Conservation (phyloP, 2,888 invertebrate species). For the Drosophila paucipuncta region DNA sequence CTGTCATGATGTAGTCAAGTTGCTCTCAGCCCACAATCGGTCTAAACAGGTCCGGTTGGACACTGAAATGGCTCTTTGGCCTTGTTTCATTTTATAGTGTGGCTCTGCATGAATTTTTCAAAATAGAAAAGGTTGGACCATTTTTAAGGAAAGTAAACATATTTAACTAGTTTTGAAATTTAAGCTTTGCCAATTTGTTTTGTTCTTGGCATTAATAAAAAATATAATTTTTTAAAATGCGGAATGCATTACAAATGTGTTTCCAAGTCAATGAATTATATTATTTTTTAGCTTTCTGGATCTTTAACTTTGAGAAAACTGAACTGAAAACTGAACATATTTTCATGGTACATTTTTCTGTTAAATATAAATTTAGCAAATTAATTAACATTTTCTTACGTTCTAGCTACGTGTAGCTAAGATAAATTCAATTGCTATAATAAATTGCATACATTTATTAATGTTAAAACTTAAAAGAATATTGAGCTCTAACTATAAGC, state of each 20-base stretch:
- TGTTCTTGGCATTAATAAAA: no score
- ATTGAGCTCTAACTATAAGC: background rate
- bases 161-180: background rate
- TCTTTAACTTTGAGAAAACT: no score
- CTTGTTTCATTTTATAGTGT: background rate
- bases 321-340: no score
- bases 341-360: no score
- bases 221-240: no score
- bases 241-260: no score
- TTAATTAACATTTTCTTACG: no score
- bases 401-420: no score
- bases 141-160: background rate
- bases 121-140: background rate
- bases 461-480: background rate
- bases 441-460: background rate
- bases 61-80: background rate
- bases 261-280: no score
- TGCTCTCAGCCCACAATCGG: conserved; percentile 1
- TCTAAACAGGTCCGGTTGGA: background rate
- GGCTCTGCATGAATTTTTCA: background rate
- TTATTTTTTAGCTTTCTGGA: no score
- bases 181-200: no score
- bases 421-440: background rate
- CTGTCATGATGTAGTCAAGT: background rate
- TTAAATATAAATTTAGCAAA: no score